These are phyloP conservation scores for Drosophila flavopinicola DNA, from an alignment of 2,888 invertebrate species.

Conservation along the genomic window DNA sequence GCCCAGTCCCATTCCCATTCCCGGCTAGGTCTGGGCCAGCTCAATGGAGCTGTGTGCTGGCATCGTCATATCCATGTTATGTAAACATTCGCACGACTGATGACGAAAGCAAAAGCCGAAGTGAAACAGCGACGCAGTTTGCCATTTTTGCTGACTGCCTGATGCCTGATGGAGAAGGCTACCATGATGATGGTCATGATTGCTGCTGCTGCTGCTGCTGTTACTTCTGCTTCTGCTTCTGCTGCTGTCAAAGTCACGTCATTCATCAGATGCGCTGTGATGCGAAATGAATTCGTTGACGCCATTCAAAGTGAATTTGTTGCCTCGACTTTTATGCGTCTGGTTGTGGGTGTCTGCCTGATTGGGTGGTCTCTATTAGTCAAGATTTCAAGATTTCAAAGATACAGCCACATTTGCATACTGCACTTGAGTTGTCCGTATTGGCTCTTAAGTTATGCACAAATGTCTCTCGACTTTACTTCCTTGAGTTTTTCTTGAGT, in stretches of 20 bases:
- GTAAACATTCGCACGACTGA: conserved; percentile 57
- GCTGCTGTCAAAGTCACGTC: conserved; percentile 62
- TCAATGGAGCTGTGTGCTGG: conserved; percentile 53
- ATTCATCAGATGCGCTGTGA: conserved; percentile 70
- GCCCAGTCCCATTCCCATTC: no score
- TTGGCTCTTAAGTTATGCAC: conserved; percentile 18
- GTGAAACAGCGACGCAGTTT: conserved; percentile 28
- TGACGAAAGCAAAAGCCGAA: conserved; percentile 43
- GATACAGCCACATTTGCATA: no score
- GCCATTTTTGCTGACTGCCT: conserved; percentile 55
- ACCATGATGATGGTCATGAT: conserved; percentile 24
- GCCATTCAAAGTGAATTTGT: conserved; percentile 62
- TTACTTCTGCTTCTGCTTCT: conserved; percentile 11
- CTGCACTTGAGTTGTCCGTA: no score
- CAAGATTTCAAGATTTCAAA: conserved; percentile 20
- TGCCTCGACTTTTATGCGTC: neutral
- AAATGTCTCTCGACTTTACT: conserved; percentile 14
- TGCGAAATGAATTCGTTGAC: conserved; percentile 71
- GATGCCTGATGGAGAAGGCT: conserved; percentile 38
- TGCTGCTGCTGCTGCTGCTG: conserved; percentile 12
- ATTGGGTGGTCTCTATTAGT: conserved; percentile 39
- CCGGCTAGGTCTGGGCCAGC: conserved; percentile 18
- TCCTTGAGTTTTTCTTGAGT: neutral
- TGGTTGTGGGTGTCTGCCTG: neutral
- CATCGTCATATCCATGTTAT: conserved; percentile 58